Evolutionary conservation across 2,797 vertebrate species (phyloP).

Genomic region (Atherinosoma microstoma): DNA sequence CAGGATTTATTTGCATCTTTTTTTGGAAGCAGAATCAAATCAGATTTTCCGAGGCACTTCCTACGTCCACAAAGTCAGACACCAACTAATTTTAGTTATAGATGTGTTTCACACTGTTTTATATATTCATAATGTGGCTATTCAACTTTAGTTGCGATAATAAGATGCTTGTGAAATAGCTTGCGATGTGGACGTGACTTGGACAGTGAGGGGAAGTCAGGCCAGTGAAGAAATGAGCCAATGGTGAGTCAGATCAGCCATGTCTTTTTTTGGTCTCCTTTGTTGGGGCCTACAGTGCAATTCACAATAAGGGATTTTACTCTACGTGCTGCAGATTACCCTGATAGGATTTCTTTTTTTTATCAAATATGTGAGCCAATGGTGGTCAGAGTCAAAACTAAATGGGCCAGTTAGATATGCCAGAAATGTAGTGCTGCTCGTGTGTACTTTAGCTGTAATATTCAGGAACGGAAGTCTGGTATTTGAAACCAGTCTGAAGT

Average conservation of each 20-base stretch:
- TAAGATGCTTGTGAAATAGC: slow-evolving; percentile 57
- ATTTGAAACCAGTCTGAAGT: slow-evolving; percentile 65
- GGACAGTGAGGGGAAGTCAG: slow-evolving; percentile 44
- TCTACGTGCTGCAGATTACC: slow-evolving; percentile 71
- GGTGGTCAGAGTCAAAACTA: slow-evolving; percentile 19
- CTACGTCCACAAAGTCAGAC: slow-evolving; percentile 2
- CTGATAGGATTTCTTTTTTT: slow-evolving; percentile 56
- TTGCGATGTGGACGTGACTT: slow-evolving; percentile 70
- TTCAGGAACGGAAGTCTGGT: slow-evolving; percentile 46
- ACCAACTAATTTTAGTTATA: neutral
- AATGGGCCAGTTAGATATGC: slow-evolving; percentile 24
- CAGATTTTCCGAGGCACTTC: neutral
- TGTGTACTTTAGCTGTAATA: slow-evolving; percentile 32
- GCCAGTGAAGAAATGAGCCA: slow-evolving; percentile 34
- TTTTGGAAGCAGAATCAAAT: slow-evolving; percentile 10
- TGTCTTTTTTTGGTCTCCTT: slow-evolving; percentile 62
- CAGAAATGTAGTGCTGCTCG: neutral
- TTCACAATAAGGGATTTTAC: slow-evolving; percentile 68
- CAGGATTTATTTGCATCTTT: slow-evolving; percentile 7
- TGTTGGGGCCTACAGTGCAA: slow-evolving; percentile 58
- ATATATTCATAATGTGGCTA: slow-evolving; percentile 38
- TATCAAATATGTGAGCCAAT: slow-evolving; percentile 14
- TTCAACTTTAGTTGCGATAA: slow-evolving; percentile 32
- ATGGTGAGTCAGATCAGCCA: slow-evolving; percentile 34
- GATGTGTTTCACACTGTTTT: slow-evolving; percentile 9